These are phyloP conservation scores for Parasteatoda tepidariorum DNA, from an alignment of 1,140 invertebrate species.

Conservation along the genomic window DNA sequence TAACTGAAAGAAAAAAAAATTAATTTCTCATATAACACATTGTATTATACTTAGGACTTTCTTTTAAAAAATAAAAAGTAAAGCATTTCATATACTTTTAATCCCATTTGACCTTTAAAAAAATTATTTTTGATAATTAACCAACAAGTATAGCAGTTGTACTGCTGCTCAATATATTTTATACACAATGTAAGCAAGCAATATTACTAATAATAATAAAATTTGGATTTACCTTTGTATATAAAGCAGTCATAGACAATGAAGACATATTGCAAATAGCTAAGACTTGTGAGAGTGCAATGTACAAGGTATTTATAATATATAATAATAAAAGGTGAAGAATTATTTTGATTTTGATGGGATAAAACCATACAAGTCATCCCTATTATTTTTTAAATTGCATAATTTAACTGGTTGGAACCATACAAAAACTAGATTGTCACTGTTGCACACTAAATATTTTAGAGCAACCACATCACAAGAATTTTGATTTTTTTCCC, in stretches of 20 bases:
- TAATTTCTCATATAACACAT: too few species aligned
- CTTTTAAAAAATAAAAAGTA: too few species aligned
- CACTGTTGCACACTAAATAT: conserved; percentile 44
- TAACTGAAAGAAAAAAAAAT: too few species aligned
- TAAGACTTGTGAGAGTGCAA: conserved; percentile 12
- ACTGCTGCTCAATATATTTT: too few species aligned
- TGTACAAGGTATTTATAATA: conserved; percentile 19
- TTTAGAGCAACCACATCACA: conserved; percentile 49
- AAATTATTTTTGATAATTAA: too few species aligned
- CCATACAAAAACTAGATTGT: conserved; percentile 60
- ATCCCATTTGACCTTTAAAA: too few species aligned
- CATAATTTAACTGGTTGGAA: conserved; percentile 10
- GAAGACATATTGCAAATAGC: neutral
- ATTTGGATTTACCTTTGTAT: conserved; percentile 23
- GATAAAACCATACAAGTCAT: conserved; percentile 25
- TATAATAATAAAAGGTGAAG: conserved; percentile 6
- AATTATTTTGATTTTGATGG: conserved; percentile 47
- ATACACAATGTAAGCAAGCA: too few species aligned
- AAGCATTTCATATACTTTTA: too few species aligned
- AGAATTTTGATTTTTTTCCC: conserved; percentile 52
- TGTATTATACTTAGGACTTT: too few species aligned
- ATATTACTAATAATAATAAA: too few species aligned
- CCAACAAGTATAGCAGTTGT: too few species aligned
- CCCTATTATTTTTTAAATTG: conserved; percentile 14
- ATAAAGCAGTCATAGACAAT: neutral